phyloP scores from a whole-genome alignment of 2,113 vertebrate species.

The Papio anubis region DNA sequence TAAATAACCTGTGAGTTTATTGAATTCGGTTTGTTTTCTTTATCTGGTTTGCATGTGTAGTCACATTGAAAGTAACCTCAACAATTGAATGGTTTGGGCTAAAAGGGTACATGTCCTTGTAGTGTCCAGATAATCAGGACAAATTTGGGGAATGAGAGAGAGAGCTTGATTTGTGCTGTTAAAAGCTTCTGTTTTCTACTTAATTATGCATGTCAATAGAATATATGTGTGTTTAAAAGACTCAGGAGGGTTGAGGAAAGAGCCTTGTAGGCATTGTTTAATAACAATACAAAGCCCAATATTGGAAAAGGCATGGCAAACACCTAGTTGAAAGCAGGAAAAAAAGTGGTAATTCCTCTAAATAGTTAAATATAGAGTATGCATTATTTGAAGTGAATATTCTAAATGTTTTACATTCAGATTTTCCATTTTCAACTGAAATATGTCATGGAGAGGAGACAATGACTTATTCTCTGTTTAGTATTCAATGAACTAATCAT shows the following conservation, averaged over 20 bases:
- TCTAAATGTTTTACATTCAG: slow-evolving; percentile 14
- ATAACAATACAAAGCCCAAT: background rate
- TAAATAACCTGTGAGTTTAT: background rate
- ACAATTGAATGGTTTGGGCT: background rate
- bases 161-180: background rate
- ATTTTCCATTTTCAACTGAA: slow-evolving; percentile 32
- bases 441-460: background rate
- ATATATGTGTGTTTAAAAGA: background rate
- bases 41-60: background rate
- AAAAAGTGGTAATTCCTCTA: background rate
- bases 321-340: background rate
- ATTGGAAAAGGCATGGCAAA: background rate
- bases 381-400: background rate
- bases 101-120: background rate
- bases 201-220: background rate
- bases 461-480: background rate
- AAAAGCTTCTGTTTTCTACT: background rate
- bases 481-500: slow-evolving; percentile 4
- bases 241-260: background rate
- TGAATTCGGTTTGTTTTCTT: background rate
- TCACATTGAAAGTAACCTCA: background rate
- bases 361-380: background rate
- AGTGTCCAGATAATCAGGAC: background rate
- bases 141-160: background rate
- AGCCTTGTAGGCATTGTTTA: background rate